Percentiles rank a stretch among this genome's conserved stretches.
Evolutionary conservation across 1,140 invertebrate genomes (phyloP).

Genomic region (Ephestia elutella): DNA sequence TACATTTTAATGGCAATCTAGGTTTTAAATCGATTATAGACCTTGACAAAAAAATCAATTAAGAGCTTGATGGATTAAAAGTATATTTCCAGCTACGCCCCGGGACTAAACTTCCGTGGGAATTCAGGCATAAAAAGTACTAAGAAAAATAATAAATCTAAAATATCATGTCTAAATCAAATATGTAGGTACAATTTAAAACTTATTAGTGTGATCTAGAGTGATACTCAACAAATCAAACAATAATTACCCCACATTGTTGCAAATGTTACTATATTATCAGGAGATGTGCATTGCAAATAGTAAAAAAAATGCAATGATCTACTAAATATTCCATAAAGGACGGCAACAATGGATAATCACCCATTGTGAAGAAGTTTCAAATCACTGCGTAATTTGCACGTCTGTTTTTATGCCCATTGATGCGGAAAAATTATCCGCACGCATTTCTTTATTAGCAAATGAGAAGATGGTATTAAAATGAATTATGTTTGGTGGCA

Average conservation of each 20-base stretch:
- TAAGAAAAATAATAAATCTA: too few species aligned
- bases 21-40: too few species aligned
- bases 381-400: constrained; percentile 31
- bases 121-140: too few species aligned
- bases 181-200: too few species aligned
- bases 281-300: not conserved
- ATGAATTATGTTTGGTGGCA: constrained; percentile 46
- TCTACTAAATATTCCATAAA: not conserved
- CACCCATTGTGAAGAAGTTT: constrained; percentile 29
- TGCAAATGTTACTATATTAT: not conserved
- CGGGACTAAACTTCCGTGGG: too few species aligned
- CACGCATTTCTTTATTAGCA: constrained; percentile 35
- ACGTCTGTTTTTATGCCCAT: constrained; percentile 29
- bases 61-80: too few species aligned
- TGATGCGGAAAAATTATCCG: constrained; percentile 40
- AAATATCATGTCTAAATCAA: too few species aligned
- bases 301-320: not conserved
- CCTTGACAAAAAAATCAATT: too few species aligned
- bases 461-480: constrained; percentile 35
- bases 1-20: too few species aligned
- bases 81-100: too few species aligned
- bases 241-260: not conserved
- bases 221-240: too few species aligned
- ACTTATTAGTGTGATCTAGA: too few species aligned
- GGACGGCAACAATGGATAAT: constrained; percentile 2